These are phyloP conservation scores for Synergus japonicus DNA, from an alignment of 2,888 invertebrate genomes.

Conservation along the genomic window DNA sequence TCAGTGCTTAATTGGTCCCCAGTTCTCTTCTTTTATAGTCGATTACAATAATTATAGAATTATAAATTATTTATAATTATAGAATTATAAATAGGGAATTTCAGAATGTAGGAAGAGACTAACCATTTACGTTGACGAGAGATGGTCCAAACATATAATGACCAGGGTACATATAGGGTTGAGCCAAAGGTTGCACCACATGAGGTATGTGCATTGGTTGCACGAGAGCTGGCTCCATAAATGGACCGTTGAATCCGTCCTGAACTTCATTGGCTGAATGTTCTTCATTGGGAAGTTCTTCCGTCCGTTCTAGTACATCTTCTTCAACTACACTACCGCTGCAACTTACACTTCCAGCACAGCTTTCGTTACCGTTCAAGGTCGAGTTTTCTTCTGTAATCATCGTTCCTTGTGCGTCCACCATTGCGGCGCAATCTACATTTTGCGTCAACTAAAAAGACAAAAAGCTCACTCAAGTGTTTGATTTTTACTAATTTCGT, in stretches of 20 bases:
- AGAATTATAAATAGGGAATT: background rate
- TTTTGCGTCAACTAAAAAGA: conserved; percentile 59
- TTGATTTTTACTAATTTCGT: background rate
- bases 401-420: conserved; percentile 60
- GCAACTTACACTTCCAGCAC: conserved; percentile 62
- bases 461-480: background rate
- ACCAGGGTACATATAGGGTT: conserved; percentile 78
- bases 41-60: background rate
- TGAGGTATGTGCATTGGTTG: conserved; percentile 71
- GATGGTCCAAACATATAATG: conserved; percentile 79
- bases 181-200: conserved; percentile 67
- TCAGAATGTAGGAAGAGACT: conserved; percentile 14
- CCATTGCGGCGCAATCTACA: conserved; percentile 63
- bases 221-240: conserved; percentile 59
- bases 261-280: conserved; percentile 51
- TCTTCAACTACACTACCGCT: conserved; percentile 67
- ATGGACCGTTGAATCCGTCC: conserved; percentile 55
- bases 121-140: conserved; percentile 79
- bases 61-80: too few relatives aligned
- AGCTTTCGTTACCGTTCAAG: conserved; percentile 60
- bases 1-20: background rate
- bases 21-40: conserved; percentile 8
- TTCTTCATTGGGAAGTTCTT: conserved; percentile 51
- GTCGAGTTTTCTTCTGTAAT: conserved; percentile 53
- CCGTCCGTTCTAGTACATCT: conserved; percentile 47